A percentile compares a stretch with the other conserved stretches of the same genome.
These are phyloP conservation scores for Aspidoscelis tigris DNA, from an alignment of 2,113 vertebrate species.

Conservation along the genomic window DNA sequence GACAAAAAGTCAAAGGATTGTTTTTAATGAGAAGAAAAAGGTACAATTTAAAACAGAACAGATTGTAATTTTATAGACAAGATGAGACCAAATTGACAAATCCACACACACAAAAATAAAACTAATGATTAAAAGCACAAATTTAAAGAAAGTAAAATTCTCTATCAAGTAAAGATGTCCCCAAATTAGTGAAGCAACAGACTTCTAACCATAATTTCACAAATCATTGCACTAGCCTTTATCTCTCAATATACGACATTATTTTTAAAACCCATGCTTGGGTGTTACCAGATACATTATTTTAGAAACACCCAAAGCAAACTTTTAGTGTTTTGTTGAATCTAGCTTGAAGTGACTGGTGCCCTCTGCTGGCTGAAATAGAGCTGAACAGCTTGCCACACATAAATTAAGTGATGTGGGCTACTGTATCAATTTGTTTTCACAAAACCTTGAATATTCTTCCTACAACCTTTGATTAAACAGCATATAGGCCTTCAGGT, in stretches of 20 bases:
- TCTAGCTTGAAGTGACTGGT: background rate
- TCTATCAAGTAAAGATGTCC: background rate
- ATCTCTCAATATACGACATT: background rate
- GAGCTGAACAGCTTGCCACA: conserved; percentile 14
- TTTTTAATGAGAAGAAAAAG: background rate
- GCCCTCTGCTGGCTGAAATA: conserved; percentile 46
- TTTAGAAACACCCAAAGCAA: background rate
- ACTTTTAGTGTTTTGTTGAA: background rate
- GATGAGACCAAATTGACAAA: background rate
- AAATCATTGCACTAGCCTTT: background rate
- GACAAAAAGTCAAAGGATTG: background rate
- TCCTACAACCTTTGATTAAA: background rate
- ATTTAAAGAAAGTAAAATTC: background rate
- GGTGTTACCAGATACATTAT: too few species aligned
- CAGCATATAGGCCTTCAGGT: background rate
- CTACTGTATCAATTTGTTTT: background rate
- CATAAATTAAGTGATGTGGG: background rate
- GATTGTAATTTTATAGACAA: background rate
- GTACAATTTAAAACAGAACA: background rate
- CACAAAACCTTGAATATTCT: background rate
- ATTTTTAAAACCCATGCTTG: background rate
- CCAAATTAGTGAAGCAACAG: background rate
- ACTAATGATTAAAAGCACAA: background rate
- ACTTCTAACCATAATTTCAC: background rate
- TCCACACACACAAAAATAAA: background rate